A percentile compares a stretch with the other conserved stretches of the same genome.
Conservation (phyloP, 2,113 vertebrate species). For the Thamnaconus septentrionalis region DNA sequence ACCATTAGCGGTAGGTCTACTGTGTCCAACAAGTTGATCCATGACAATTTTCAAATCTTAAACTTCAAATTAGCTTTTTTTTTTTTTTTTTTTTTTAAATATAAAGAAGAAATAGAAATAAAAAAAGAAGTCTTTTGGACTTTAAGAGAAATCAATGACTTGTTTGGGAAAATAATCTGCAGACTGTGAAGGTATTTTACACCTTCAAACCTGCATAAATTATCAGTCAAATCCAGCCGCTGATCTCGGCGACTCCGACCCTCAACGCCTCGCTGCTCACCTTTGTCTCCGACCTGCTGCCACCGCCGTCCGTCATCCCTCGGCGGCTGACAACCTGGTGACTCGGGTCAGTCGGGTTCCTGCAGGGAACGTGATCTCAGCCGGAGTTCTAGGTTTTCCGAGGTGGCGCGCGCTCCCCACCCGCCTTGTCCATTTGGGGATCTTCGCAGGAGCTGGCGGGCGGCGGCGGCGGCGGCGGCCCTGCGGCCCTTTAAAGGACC, state of each 20-base stretch:
- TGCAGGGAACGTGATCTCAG: conserved; percentile 55
- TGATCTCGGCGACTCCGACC: no score
- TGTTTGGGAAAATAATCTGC: background rate
- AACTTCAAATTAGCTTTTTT: no score
- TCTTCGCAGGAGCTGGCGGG: background rate
- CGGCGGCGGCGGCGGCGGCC: background rate
- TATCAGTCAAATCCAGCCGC: background rate
- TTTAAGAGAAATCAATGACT: no score
- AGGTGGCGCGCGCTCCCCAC: conserved; percentile 23
- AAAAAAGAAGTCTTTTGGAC: no score
- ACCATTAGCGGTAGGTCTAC: background rate
- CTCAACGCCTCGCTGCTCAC: background rate
- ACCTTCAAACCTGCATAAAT: no score
- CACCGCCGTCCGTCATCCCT: conserved; percentile 45
- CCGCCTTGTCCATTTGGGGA: conserved; percentile 45
- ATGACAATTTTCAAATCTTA: no score
- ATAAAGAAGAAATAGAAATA: no score
- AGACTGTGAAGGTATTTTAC: background rate
- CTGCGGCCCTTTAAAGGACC: conserved; percentile 25
- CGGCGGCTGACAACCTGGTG: conserved; percentile 35
- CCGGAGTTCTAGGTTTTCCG: conserved; percentile 45
- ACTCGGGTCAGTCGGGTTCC: conserved; percentile 26
- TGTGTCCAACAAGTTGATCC: background rate
- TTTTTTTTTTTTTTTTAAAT: no score
- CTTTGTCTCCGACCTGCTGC: conserved; percentile 33